Percentiles rank a stretch among this genome's conserved stretches.
phyloP scores from a whole-genome alignment of 2,797 vertebrate genomes.

The Galaxias olidus region DNA sequence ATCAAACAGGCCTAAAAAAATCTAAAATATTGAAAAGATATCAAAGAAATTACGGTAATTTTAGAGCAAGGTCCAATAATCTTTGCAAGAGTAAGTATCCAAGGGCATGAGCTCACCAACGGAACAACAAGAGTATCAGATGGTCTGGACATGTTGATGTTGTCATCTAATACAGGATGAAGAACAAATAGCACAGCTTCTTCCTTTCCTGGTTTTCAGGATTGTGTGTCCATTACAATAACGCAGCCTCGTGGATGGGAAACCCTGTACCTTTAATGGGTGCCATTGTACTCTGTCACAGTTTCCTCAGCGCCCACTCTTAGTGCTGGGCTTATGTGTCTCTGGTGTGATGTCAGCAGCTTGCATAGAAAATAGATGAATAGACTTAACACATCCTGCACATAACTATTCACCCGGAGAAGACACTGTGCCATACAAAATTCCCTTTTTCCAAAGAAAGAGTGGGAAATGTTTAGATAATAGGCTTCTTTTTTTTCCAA shows the following conservation, averaged over 20 bases:
- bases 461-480: no score
- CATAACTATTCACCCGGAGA: background rate
- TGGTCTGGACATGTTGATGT: conserved; percentile 47
- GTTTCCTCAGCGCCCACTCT: conserved; percentile 28
- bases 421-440: no score
- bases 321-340: conserved; percentile 9
- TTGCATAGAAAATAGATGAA: background rate
- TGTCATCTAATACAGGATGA: conserved; percentile 56
- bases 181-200: conserved; percentile 56
- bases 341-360: background rate
- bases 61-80: conserved; percentile 14
- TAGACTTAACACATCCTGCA: background rate
- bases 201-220: conserved; percentile 52
- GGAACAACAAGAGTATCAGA: conserved; percentile 57
- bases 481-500: background rate
- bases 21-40: no score
- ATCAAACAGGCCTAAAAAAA: no score
- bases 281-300: background rate
- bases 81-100: conserved; percentile 29
- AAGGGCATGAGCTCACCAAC: conserved; percentile 57
- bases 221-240: conserved; percentile 41
- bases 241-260: conserved; percentile 52
- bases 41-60: conserved; percentile 18
- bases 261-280: conserved; percentile 43
- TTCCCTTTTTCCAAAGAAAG: no score